Evolutionary conservation across 2,888 invertebrate species (phyloP), one percentile per base, ranked within the genome.

Genomic region (Drosophila anomalata): DNA sequence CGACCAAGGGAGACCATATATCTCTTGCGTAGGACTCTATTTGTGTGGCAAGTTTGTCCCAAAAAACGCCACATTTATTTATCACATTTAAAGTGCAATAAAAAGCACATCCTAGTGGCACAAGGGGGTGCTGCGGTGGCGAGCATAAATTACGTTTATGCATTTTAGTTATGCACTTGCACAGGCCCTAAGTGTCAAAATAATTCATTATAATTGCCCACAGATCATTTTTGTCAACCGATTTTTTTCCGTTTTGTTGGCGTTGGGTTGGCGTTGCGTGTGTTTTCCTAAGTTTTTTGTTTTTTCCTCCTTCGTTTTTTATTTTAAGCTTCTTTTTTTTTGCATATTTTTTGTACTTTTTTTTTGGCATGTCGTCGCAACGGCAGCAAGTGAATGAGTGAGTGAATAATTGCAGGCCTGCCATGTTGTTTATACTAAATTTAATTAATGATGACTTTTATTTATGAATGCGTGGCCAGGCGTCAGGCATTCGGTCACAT

Each of bases 191-290:
- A 86, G 86, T 85, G 84, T 85, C 84, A 84, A 85, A 87, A 89
- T 90, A 89, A 89, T 87, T 90, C 90, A 89, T 89, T 90, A 89
- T 90, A 90, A 90, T 90, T 90, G 89, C 90, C 78, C 79, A 84
- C 87, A 87, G 80, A 82, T 88, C 88, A 88, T 79, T 87, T 87
- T 79, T 83, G 77, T 85, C 79, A 82, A 82, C 85, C 67, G 47
- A 70, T 66, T 68, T 68, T 55, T 60, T 39, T 24, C 7, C 42
- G 33, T 55, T 52, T 56, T 55, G 44, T 61, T 59, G 33, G 31
- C 46, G 44, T 55, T 59, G 41, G 31, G 41, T 54, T 52, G 46
- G 39, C 62, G 17, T n/a, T n/a, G 81, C 81, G 78, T 78, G 81
- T 75, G 84, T 75, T 84, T 81, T 48, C 46, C 73, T 73, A 47